Percentiles rank a stretch among this genome's conserved stretches.
phyloP scores from a whole-genome alignment of 1,140 invertebrate species.

The Drosophila tristis region DNA sequence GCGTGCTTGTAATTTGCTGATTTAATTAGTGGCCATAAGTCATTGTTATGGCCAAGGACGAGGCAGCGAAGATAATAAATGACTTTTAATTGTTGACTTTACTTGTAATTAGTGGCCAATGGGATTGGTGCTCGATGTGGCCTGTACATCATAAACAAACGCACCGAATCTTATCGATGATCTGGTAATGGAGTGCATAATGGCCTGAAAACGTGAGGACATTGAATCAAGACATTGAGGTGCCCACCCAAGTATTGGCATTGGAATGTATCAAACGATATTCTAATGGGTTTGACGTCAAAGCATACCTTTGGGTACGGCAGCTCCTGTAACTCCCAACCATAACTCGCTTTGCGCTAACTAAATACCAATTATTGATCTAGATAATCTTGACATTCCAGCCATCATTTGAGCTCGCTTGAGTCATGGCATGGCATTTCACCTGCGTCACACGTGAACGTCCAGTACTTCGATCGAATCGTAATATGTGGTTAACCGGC shows the following conservation, averaged over 20 bases:
- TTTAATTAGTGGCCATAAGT: conserved; percentile 78
- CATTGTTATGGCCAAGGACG: conserved; percentile 66
- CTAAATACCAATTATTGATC: no score
- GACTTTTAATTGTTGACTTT: conserved; percentile 68
- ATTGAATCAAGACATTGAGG: conserved; percentile 5
- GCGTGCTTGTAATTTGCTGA: conserved; percentile 80
- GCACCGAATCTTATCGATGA: conserved; percentile 60
- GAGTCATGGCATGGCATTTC: conserved; percentile 29
- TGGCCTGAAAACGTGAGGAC: conserved; percentile 39
- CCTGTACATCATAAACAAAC: conserved; percentile 20
- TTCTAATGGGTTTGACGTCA: no score
- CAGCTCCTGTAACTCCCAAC: no score
- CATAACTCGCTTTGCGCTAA: no score
- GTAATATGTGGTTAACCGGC: conserved; percentile 69
- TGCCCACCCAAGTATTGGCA: no score
- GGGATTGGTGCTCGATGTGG: conserved; percentile 13
- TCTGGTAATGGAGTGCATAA: conserved; percentile 68
- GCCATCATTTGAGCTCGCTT: neutral
- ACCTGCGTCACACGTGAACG: conserved; percentile 36
- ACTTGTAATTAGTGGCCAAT: conserved; percentile 56
- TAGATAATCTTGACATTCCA: neutral
- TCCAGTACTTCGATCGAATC: conserved; percentile 36
- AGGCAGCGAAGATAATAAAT: conserved; percentile 70
- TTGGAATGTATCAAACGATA: no score
- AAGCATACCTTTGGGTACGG: no score